Conservation (phyloP, 2,113 vertebrate genomes). For the Laticauda colubrina region DNA sequence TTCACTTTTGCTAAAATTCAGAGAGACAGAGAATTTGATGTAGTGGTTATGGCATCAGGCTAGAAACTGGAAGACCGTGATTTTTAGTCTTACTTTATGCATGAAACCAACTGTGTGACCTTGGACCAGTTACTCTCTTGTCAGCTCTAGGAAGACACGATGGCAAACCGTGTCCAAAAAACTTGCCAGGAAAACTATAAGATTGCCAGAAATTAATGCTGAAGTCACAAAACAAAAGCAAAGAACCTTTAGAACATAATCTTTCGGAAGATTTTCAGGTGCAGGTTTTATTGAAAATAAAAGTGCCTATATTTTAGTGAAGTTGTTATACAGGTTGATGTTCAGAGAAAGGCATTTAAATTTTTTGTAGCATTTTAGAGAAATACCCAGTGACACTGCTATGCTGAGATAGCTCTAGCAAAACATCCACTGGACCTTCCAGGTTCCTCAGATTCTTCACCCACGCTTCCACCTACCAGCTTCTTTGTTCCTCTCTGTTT, state of each 20-base stretch:
- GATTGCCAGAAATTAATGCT: not conserved
- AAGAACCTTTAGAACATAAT: not conserved
- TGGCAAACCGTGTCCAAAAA: not conserved
- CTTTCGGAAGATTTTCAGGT: not conserved
- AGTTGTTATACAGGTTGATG: not conserved
- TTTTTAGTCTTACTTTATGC: not conserved
- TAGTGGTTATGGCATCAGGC: not conserved
- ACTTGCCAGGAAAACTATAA: not conserved
- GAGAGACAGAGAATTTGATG: not conserved
- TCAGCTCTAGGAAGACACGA: not conserved
- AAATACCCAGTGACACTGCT: not conserved
- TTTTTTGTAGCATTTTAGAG: not conserved
- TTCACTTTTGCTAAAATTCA: not conserved
- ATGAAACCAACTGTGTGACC: not conserved
- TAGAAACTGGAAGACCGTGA: not conserved
- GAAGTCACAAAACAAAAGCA: not conserved
- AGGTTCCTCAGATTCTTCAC: not conserved
- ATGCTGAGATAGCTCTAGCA: not conserved
- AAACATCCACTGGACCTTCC: not conserved
- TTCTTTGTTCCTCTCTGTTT: not conserved
- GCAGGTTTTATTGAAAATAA: not conserved
- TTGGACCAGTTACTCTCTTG: not conserved
- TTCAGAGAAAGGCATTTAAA: not conserved
- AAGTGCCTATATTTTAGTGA: constrained; percentile 17
- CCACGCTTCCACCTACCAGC: not conserved